These are phyloP conservation scores for Thamnophis elegans DNA, from an alignment of 2,797 vertebrate species.

Conservation along the genomic window DNA sequence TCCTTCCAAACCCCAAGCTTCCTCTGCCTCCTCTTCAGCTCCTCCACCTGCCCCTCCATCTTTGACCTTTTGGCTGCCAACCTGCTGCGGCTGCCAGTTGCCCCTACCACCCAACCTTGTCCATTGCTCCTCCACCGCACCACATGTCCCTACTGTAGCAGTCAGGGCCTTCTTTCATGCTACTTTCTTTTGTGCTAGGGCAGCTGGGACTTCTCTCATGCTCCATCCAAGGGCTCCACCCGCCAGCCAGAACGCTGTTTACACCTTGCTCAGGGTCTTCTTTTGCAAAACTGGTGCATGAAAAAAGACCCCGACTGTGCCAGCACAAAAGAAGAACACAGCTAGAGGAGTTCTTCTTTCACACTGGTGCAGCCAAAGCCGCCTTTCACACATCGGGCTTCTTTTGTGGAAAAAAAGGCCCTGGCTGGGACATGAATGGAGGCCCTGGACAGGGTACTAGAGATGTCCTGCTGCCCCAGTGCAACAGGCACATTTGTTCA, in stretches of 20 bases:
- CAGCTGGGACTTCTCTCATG: background rate
- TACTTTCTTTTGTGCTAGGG: background rate
- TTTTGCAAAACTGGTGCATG: background rate
- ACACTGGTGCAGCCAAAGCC: background rate
- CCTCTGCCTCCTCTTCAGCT: background rate
- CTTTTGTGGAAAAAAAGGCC: background rate
- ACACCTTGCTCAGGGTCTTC: background rate
- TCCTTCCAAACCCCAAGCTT: background rate
- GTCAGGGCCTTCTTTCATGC: background rate
- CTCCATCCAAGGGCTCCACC: background rate
- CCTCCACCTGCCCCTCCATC: background rate
- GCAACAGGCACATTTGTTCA: background rate
- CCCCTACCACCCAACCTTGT: background rate
- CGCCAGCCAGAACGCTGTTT: background rate
- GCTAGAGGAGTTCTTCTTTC: background rate
- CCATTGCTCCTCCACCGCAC: background rate
- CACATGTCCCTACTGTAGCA: background rate
- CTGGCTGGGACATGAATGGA: background rate
- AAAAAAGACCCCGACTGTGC: background rate
- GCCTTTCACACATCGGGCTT: background rate
- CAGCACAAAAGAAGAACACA: background rate
- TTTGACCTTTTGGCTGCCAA: background rate
- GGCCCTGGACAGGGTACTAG: background rate
- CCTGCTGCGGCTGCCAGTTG: background rate
- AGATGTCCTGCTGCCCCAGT: background rate